Evolutionary conservation across 2,113 vertebrate species (phyloP), one percentile per base, ranked within the genome.

Genomic region (Lonchura striata): DNA sequence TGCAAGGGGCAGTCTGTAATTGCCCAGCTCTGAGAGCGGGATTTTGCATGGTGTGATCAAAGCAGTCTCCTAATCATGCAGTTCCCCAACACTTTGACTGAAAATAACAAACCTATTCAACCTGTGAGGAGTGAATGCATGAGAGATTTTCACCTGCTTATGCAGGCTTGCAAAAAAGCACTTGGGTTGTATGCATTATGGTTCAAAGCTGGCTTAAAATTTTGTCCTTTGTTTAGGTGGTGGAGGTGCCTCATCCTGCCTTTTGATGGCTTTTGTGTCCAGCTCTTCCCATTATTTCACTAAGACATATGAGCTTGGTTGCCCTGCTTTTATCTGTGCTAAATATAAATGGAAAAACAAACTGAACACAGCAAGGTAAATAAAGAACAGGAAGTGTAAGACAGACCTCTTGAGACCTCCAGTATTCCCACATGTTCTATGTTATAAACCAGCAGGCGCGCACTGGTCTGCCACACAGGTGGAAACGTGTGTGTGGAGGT

Each of bases 281-380:
- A 74, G 54, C 71, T 90, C 95, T 95, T 94, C 94, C 82, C 66
- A 92, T 95, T 95, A 93, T 93, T 95, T 90, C 72, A 42, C 86
- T 57, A 15, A 91, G 88, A 96, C 57, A 93, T 75, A 90, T 82
- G 90, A 96, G 92, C 88, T 75, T 53, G 57, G 80, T 75, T 84
- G 69, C 61, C 69, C 57, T 0, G 6, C 92, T 97, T 96, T 96
- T 92, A 96, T 97, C 92, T 90, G 90, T 79, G 90, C 94, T 96
- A 97, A 94, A 96, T 96, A 96, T 96, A 97, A 95, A 93, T 86
- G 92, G 90, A 71, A 92, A 97, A 97, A 95, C 93, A 96, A 97
- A 96, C 93, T 53, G 85, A 96, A 88, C 69, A 68, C 80, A 93
- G 88, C 80, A 95, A 97, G 92, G 94, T 95, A 97, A 96, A 97